Percentiles rank a stretch among this genome's conserved stretches.
These are phyloP conservation scores for Vanessa cardui DNA, from an alignment of 2,888 invertebrate genomes.

Conservation along the genomic window DNA sequence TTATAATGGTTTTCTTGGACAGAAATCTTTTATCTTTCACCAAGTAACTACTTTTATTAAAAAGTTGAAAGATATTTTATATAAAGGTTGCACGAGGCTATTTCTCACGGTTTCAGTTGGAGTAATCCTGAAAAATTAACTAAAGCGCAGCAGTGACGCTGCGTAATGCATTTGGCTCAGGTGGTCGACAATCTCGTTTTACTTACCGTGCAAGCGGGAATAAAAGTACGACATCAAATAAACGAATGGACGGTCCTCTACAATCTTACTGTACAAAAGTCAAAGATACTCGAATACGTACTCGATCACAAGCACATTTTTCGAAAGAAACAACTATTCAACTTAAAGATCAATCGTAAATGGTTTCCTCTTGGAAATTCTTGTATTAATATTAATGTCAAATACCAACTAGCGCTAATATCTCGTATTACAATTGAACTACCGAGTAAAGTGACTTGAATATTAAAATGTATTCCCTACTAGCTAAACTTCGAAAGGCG, in stretches of 20 bases:
- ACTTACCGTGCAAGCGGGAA: slow-evolving; percentile 5
- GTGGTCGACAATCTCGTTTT: slow-evolving; percentile 18
- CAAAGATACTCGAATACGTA: too few species aligned
- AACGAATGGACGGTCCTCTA: not conserved
- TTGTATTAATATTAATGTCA: not conserved
- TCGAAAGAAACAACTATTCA: too few species aligned
- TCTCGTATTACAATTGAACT: not conserved
- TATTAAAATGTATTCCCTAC: not conserved
- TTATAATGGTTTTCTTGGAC: not conserved
- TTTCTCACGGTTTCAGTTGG: slow-evolving; percentile 33
- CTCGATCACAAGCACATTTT: too few species aligned
- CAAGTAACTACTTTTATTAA: not conserved
- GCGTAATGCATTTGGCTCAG: slow-evolving; percentile 29
- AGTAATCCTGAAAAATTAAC: slow-evolving; percentile 34
- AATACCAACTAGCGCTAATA: not conserved
- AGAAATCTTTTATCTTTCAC: not conserved
- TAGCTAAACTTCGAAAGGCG: not conserved
- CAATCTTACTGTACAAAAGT: too few species aligned
- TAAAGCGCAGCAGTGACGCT: slow-evolving; percentile 24
- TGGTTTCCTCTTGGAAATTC: too few species aligned
- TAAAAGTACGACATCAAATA: not conserved
- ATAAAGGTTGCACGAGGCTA: slow-evolving; percentile 19
- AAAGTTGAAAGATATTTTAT: slow-evolving; percentile 15
- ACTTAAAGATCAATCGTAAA: too few species aligned
- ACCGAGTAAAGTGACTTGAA: not conserved